Base-by-base conservation (phyloP, 2,113 vertebrate species). In the Macrotus californicus region DNA sequence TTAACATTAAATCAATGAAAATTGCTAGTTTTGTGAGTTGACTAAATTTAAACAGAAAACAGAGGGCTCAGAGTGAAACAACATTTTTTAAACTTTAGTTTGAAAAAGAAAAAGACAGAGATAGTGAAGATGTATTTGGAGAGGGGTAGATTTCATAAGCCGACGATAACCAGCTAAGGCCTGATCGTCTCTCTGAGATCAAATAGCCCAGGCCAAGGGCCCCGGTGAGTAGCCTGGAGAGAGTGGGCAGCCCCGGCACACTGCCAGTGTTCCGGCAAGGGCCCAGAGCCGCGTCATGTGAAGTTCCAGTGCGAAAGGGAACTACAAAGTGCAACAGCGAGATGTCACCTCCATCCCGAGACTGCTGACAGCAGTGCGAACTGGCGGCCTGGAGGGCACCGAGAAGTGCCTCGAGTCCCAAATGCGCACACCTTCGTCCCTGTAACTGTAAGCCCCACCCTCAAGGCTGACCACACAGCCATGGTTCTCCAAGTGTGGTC, bases 51-150 rank as follows among this genome's bases (percentile, higher is more conserved):
- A 94, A 77, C 1, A 67, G n/a, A 19, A 76, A 91, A 93, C 11
- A 79, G 43, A 56, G 6, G 73, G 7, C 21, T 93, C 54, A 56
- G 19, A 79, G 34, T 56, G n/a, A 95, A 92, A 91, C 52, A 76
- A 34, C 21, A 12, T 73, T 41, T 34, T 48, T n/a, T 19, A 80
- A 52, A 2, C 24, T 66, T 56, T 11, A 46, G 56, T 39, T 84
- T 90, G 13, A 77, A 36, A 66, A 89, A 72, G 26, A n/a, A 26
- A 64, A 31, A 31, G 13, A 95, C 19, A 50, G 21, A 76, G 3
- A 19, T 2, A 69, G 54, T 75, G 87, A 34, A 69, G 81, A 54
- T 61, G 26, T 16, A 69, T 31, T 67, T 79, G 43, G 12, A 24
- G 10, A 18, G 31, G 11, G 43, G 59, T 2, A 39, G 50, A 48